Evolutionary conservation across 1,140 invertebrate species (phyloP).

Genomic region (Muscidifurax raptorellus): DNA sequence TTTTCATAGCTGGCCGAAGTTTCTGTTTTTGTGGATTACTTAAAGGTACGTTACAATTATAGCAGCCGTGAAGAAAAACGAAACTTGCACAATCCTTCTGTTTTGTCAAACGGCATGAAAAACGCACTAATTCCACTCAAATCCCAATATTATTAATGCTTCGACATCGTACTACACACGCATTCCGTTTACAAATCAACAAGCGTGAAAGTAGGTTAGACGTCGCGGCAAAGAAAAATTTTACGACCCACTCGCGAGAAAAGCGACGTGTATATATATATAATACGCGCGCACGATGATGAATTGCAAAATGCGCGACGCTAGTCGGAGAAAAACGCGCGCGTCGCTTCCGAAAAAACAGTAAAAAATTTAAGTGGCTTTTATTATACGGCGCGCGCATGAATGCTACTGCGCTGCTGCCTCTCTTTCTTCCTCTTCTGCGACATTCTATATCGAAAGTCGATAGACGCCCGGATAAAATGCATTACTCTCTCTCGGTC

Average conservation of each 20-base stretch:
- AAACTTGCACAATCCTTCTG: no score
- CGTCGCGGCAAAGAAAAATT: neutral
- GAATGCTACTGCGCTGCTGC: neutral
- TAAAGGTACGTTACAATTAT: no score
- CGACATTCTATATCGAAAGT: conserved; percentile 44
- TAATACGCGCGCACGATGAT: neutral
- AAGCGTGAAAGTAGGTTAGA: conserved; percentile 20
- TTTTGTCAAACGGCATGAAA: no score
- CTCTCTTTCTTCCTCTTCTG: neutral
- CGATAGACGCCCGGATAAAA: conserved; percentile 34
- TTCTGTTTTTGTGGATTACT: no score
- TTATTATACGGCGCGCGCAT: conserved; percentile 21
- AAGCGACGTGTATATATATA: neutral
- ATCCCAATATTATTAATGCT: neutral
- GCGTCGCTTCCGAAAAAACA: neutral
- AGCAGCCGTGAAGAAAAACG: no score
- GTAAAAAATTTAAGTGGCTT: conserved; percentile 43
- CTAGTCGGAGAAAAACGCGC: neutral
- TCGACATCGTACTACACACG: neutral
- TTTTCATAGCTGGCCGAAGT: no score
- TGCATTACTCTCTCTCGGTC: conserved; percentile 8
- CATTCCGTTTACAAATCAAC: neutral
- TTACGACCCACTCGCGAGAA: neutral
- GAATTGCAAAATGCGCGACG: conserved; percentile 28
- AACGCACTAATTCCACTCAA: neutral